Percentiles rank a stretch among this genome's conserved stretches.
Evolutionary conservation across 2,113 vertebrate genomes (phyloP).

Genomic region (Pagrus major): DNA sequence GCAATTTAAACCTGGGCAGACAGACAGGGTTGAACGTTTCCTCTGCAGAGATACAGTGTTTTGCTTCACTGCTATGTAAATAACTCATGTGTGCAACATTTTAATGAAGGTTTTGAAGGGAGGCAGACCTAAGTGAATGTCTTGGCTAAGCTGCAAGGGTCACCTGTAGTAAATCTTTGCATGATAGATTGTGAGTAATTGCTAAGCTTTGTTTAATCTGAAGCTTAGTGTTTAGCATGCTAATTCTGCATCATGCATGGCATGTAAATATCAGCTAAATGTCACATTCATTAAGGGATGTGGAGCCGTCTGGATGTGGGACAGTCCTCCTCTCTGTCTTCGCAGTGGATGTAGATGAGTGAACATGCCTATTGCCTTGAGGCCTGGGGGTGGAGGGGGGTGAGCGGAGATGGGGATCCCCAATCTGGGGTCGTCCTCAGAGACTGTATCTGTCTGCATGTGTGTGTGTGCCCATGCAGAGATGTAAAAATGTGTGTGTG

Average conservation of each 20-base stretch:
- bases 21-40: conserved; percentile 67
- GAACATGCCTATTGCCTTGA: conserved; percentile 44
- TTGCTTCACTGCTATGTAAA: conserved; percentile 66
- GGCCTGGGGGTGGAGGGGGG: conserved; percentile 4
- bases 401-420: conserved; percentile 6
- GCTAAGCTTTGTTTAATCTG: conserved; percentile 83
- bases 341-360: conserved; percentile 54
- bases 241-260: conserved; percentile 72
- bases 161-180: conserved; percentile 74
- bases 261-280: conserved; percentile 88
- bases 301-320: conserved; percentile 65
- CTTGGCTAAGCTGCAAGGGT: conserved; percentile 71
- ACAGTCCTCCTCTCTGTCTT: conserved; percentile 40
- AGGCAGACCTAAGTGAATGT: conserved; percentile 64
- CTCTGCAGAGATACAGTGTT: conserved; percentile 65
- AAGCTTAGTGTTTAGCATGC: conserved; percentile 72
- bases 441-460: conserved; percentile 36
- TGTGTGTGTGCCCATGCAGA: conserved; percentile 7
- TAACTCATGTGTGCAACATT: conserved; percentile 69
- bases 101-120: conserved; percentile 76
- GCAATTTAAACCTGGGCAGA: conserved; percentile 73
- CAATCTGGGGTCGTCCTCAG: conserved; percentile 50
- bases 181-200: conserved; percentile 79
- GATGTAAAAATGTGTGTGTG: conserved; percentile 30
- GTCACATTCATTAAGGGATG: conserved; percentile 84